These are phyloP conservation scores for Pristionchus japonicus DNA, from an alignment of 2,888 invertebrate genomes.

Conservation along the genomic window DNA sequence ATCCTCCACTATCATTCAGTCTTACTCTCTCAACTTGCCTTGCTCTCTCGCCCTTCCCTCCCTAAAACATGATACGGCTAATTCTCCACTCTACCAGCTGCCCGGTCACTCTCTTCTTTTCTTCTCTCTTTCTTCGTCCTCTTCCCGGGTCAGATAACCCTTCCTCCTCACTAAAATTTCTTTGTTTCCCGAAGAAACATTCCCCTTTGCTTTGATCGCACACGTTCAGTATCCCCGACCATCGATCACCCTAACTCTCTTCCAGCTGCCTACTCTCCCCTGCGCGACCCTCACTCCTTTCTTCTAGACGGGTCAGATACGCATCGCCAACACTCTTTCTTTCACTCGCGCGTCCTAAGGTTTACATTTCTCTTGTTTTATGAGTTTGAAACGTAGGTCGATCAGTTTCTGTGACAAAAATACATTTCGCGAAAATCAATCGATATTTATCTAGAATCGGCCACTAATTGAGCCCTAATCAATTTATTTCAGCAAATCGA, in stretches of 20 bases:
- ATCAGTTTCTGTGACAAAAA: too few relatives aligned
- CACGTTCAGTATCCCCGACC: too few relatives aligned
- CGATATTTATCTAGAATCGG: background rate
- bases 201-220: too few relatives aligned
- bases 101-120: background rate
- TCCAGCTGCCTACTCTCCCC: too few relatives aligned
- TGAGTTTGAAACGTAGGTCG: too few relatives aligned
- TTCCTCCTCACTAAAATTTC: too few relatives aligned
- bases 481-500: background rate
- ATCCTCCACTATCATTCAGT: background rate
- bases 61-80: background rate
- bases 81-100: background rate
- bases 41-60: background rate
- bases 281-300: too few relatives aligned
- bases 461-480: background rate
- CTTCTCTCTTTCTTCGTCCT: background rate
- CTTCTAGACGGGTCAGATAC: too few relatives aligned
- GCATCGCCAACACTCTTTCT: too few relatives aligned
- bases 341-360: too few relatives aligned
- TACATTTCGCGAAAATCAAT: background rate
- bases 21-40: background rate
- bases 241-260: background rate
- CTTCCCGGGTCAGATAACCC: background rate
- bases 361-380: too few relatives aligned
- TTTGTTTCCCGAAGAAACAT: too few relatives aligned